These are phyloP conservation scores for Pheosia gnoma DNA, from an alignment of 2,888 invertebrate genomes.

Conservation along the genomic window DNA sequence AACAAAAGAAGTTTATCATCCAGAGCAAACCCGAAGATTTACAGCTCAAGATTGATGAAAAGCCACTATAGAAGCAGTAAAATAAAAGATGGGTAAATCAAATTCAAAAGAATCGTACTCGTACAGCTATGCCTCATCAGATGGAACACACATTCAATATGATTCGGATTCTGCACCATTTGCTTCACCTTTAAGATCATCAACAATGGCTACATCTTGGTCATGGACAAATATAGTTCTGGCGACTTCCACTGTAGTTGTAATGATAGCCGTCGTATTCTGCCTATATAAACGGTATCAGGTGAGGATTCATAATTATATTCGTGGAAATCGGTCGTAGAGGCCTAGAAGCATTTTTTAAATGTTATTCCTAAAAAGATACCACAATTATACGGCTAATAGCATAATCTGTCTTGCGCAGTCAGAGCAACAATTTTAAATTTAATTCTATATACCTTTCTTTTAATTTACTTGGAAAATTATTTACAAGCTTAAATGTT, in stretches of 20 bases:
- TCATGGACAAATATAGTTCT: neutral
- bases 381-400: no score
- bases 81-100: neutral
- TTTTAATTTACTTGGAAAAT: no score
- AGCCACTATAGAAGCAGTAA: no score
- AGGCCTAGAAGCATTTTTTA: no score
- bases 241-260: neutral
- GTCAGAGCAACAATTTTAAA: no score
- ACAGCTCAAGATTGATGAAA: no score
- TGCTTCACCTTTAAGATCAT: neutral
- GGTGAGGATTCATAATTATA: neutral
- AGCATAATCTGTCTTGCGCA: no score
- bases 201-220: neutral
- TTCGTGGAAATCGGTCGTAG: neutral
- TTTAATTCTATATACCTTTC: no score
- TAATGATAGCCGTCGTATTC: neutral
- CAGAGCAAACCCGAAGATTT: no score
- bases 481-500: no score
- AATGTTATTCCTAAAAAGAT: no score
- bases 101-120: neutral
- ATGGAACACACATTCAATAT: neutral
- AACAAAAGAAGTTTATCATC: no score
- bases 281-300: constrained; percentile 2
- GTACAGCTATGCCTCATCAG: neutral
- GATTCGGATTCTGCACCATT: neutral